phyloP scores from a whole-genome alignment of 2,113 vertebrate species.

The Sturnus vulgaris region DNA sequence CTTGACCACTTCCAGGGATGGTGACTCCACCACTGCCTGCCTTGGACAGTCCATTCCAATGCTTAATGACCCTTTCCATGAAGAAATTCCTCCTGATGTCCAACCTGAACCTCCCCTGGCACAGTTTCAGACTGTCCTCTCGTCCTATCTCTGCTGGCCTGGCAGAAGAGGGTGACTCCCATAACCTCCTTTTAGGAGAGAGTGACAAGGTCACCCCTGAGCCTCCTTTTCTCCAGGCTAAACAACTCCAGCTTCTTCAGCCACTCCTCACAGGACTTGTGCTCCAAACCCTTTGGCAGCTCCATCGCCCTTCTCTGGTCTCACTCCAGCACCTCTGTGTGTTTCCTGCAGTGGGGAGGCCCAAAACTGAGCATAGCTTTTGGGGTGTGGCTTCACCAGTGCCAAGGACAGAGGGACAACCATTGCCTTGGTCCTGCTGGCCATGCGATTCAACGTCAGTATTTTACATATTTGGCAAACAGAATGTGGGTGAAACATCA shows the following conservation, averaged over 20 bases:
- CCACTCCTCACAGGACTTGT: neutral
- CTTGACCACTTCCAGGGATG: neutral
- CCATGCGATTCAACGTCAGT: accelerated
- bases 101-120: neutral
- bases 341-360: neutral
- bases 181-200: neutral
- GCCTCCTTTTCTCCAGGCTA: neutral
- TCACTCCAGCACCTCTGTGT: neutral
- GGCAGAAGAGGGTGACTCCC: neutral
- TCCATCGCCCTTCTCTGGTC: neutral
- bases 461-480: neutral
- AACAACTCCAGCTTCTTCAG: neutral
- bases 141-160: neutral
- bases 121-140: neutral
- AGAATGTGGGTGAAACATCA: neutral
- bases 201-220: neutral
- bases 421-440: neutral
- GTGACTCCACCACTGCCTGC: neutral
- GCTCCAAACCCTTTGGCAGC: neutral
- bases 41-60: neutral
- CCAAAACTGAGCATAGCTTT: neutral
- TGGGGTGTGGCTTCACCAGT: neutral
- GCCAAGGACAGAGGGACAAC: neutral
- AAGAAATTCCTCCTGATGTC: neutral
- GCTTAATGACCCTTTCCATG: accelerated